Conservation (phyloP, 2,888 invertebrate species). For the Drosophila meridiana region DNA sequence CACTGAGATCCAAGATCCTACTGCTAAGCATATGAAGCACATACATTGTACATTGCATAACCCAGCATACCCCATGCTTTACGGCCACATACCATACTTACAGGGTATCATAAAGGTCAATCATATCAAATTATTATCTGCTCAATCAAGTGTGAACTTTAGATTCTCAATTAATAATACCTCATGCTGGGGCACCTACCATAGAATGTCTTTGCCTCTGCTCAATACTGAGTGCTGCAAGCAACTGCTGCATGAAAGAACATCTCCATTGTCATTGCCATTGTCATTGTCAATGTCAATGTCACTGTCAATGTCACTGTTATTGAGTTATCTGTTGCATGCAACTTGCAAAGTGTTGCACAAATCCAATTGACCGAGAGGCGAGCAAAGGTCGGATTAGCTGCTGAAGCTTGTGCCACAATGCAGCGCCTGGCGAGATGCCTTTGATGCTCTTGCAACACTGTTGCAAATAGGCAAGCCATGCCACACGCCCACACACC, state of each 20-base stretch:
- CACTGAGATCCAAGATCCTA: neutral
- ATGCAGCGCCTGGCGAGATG: neutral
- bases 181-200: too few relatives aligned
- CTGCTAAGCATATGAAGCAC: neutral
- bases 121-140: neutral
- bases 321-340: constrained; percentile 14
- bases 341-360: constrained; percentile 36
- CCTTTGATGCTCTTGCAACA: neutral
- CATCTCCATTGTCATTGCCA: neutral
- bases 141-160: neutral
- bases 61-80: neutral
- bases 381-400: neutral
- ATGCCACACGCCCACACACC: neutral
- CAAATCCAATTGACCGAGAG: constrained; percentile 10
- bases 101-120: neutral
- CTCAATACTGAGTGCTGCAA: neutral
- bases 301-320: constrained; percentile 1
- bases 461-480: neutral
- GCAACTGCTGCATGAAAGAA: neutral
- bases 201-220: neutral
- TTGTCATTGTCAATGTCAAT: neutral
- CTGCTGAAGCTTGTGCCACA: constrained; percentile 1
- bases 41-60: neutral
- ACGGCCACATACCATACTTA: neutral
- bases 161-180: neutral